Conservation (phyloP, 2,888 invertebrate genomes). For the Agriotes lineatus region DNA sequence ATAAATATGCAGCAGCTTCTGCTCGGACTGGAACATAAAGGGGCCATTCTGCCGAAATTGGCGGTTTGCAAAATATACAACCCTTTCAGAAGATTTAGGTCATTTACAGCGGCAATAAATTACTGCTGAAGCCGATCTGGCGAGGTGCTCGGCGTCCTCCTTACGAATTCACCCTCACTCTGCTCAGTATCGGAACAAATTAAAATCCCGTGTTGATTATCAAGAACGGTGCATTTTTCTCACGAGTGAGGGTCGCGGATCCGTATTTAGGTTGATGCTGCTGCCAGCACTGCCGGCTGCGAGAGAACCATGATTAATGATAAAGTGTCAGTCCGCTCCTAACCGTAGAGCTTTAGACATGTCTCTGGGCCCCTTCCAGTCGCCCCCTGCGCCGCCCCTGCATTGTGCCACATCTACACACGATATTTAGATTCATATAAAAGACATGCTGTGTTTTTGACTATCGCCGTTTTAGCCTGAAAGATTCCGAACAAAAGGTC, state of each 20-base stretch:
- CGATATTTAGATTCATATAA: slow-evolving; percentile 65
- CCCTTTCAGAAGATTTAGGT: slow-evolving; percentile 42
- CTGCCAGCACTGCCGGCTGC: slow-evolving; percentile 65
- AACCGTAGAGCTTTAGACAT: slow-evolving; percentile 66
- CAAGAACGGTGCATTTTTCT: slow-evolving; percentile 63
- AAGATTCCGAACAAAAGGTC: slow-evolving; percentile 60
- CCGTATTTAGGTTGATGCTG: slow-evolving; percentile 65
- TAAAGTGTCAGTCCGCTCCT: slow-evolving; percentile 64
- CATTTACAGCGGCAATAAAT: slow-evolving; percentile 42
- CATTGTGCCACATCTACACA: slow-evolving; percentile 62
- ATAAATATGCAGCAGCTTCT: slow-evolving; percentile 32
- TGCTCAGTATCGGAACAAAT: slow-evolving; percentile 58
- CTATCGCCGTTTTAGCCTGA: slow-evolving; percentile 65
- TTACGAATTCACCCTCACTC: slow-evolving; percentile 34
- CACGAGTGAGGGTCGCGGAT: slow-evolving; percentile 60
- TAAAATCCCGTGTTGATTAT: slow-evolving; percentile 63
- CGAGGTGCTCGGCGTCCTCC: slow-evolving; percentile 27
- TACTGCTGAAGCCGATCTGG: slow-evolving; percentile 27
- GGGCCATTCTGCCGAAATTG: slow-evolving; percentile 27
- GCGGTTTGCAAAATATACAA: slow-evolving; percentile 40
- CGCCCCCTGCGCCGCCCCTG: slow-evolving; percentile 59
- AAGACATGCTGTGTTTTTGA: slow-evolving; percentile 65
- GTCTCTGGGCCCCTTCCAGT: slow-evolving; percentile 62
- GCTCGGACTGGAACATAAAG: slow-evolving; percentile 22
- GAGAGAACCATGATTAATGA: slow-evolving; percentile 66